Conservation (phyloP, 2,888 invertebrate species). For the Tricholauxania praeusta region DNA sequence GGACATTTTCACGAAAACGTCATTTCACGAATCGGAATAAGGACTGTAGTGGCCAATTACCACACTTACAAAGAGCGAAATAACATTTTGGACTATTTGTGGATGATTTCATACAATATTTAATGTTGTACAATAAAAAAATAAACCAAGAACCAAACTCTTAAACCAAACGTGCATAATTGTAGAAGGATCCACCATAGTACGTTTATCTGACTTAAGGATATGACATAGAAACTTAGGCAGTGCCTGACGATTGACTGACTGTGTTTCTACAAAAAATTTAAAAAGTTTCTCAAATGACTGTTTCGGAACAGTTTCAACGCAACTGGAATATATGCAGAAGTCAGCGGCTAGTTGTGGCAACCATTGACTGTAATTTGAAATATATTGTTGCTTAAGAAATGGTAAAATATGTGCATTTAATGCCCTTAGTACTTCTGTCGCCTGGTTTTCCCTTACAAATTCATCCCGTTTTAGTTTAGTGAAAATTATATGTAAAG, state of each 20-base stretch:
- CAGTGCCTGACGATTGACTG: conserved; percentile 57
- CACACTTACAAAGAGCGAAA: too few relatives aligned
- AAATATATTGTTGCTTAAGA: conserved; percentile 59
- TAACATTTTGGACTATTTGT: too few relatives aligned
- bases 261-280: conserved; percentile 56
- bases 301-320: conserved; percentile 47
- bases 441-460: conserved; percentile 17
- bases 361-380: conserved; percentile 59
- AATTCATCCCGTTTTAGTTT: conserved; percentile 30
- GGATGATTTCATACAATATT: too few relatives aligned
- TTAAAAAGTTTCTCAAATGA: conserved; percentile 57
- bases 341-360: conserved; percentile 64
- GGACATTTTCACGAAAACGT: too few relatives aligned
- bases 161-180: conserved; percentile 65
- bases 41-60: too few relatives aligned
- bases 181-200: conserved; percentile 49
- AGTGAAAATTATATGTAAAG: conserved; percentile 58
- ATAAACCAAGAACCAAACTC: conserved; percentile 62
- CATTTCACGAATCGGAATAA: too few relatives aligned
- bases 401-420: conserved; percentile 62
- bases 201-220: conserved; percentile 51
- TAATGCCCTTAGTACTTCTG: conserved; percentile 54
- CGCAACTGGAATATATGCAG: conserved; percentile 48
- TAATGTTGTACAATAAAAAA: too few relatives aligned
- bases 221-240: conserved; percentile 57